These are phyloP conservation scores for Pyrocephalus nanus DNA, from an alignment of 2,797 vertebrate species.

Conservation along the genomic window DNA sequence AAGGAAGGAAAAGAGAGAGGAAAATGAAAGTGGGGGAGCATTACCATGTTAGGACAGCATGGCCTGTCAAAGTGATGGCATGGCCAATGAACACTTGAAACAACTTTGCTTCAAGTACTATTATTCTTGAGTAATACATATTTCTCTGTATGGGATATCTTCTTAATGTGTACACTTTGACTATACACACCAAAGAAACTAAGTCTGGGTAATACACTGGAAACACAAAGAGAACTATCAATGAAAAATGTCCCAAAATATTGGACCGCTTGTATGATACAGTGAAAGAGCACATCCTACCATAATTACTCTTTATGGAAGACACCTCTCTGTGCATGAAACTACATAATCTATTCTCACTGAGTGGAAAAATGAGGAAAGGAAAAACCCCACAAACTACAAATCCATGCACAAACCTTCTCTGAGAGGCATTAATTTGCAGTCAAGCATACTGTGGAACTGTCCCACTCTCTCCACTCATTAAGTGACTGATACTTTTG, in stretches of 20 bases:
- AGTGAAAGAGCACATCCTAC: not conserved
- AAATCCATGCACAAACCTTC: not conserved
- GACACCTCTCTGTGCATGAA: not conserved
- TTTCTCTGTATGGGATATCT: not conserved
- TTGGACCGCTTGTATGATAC: not conserved
- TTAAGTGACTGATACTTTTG: not conserved
- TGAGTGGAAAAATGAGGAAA: not conserved
- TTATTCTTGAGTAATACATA: not conserved
- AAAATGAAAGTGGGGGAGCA: not conserved
- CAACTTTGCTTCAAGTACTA: not conserved
- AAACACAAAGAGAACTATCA: not conserved
- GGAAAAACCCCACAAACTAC: fast-evolving
- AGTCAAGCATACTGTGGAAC: not conserved
- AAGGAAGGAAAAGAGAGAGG: not conserved
- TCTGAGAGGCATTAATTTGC: not conserved
- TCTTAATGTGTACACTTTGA: not conserved
- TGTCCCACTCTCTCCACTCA: not conserved
- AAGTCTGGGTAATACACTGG: not conserved
- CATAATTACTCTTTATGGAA: not conserved
- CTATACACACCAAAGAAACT: not conserved
- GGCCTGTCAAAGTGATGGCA: not conserved
- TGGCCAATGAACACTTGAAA: not conserved
- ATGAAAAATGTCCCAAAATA: not conserved
- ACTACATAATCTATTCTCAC: not conserved
- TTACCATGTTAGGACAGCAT: not conserved